Evolutionary conservation across 2,888 invertebrate species (phyloP).

Genomic region (Thymelicus acteon): DNA sequence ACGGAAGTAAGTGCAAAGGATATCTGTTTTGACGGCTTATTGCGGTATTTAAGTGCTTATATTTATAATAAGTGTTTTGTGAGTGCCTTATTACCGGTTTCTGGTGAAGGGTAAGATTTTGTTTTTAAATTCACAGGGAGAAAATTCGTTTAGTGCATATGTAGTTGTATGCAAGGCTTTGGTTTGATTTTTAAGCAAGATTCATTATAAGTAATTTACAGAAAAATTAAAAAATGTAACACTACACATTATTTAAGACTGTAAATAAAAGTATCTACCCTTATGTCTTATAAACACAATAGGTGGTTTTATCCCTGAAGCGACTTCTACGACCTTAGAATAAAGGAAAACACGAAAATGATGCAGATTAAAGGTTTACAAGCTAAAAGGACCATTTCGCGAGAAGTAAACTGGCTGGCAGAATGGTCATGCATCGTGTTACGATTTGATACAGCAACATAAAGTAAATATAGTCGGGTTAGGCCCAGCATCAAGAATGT

Average conservation of each 20-base stretch:
- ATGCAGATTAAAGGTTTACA: neutral
- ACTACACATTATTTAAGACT: too few relatives aligned
- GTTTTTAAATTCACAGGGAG: neutral
- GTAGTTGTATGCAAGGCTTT: constrained; percentile 40
- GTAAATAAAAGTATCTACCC: too few relatives aligned
- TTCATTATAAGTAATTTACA: too few relatives aligned
- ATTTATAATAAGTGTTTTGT: constrained; percentile 50
- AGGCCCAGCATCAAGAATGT: constrained; percentile 62
- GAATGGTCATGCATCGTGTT: constrained; percentile 63
- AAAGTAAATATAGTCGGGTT: constrained; percentile 62
- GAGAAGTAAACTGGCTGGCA: constrained; percentile 72
- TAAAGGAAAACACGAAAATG: too few relatives aligned
- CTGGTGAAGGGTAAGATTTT: constrained; percentile 26
- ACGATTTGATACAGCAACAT: constrained; percentile 46
- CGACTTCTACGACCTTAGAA: too few relatives aligned
- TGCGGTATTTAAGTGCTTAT: constrained; percentile 45
- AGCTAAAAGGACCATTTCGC: constrained; percentile 63
- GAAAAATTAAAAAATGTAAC: too few relatives aligned
- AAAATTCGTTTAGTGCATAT: constrained; percentile 3
- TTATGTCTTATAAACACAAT: too few relatives aligned
- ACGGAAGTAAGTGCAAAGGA: constrained; percentile 69
- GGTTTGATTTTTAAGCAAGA: constrained; percentile 39
- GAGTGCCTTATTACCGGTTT: constrained; percentile 35
- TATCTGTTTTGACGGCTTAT: constrained; percentile 51
- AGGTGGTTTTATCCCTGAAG: too few relatives aligned